A percentile compares a stretch with the other conserved stretches of the same genome.
These are phyloP conservation scores for Salminus brasiliensis DNA, from an alignment of 2,113 vertebrate species.

Conservation along the genomic window DNA sequence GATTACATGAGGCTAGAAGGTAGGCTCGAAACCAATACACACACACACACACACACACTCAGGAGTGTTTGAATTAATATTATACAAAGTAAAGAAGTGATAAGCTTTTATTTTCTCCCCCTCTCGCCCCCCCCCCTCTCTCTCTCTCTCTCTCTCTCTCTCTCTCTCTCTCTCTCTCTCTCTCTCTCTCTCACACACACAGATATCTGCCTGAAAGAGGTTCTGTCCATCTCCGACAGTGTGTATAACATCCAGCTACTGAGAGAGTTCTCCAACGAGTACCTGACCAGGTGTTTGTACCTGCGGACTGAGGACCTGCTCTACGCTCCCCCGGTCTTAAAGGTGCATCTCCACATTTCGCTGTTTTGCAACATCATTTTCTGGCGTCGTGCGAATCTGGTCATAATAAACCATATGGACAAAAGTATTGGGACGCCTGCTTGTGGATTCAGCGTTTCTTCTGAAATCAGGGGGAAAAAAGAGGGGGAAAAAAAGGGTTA, in stretches of 20 bases:
- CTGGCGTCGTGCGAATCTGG: too few relatives aligned
- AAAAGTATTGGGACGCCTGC: too few relatives aligned
- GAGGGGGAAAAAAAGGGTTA: too few relatives aligned
- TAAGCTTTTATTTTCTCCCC: not conserved
- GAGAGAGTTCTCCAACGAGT: conserved; percentile 86
- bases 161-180: too few relatives aligned
- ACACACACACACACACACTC: not conserved
- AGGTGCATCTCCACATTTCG: conserved; percentile 76
- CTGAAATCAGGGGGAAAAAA: too few relatives aligned
- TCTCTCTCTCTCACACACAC: conserved; percentile 29
- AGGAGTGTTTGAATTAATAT: not conserved
- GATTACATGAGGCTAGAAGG: conserved; percentile 92
- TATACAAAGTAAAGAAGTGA: not conserved
- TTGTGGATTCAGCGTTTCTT: too few relatives aligned
- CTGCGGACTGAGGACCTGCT: conserved; percentile 91
- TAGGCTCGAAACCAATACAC: conserved; percentile 57
- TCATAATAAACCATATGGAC: too few relatives aligned
- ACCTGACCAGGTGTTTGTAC: conserved; percentile 89
- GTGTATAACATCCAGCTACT: conserved; percentile 92
- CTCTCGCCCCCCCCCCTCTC: too few relatives aligned
- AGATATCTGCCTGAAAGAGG: conserved; percentile 97
- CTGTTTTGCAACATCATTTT: too few relatives aligned
- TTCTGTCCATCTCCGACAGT: conserved; percentile 87
- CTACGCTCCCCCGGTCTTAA: conserved; percentile 88
- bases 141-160: too few relatives aligned